phyloP scores from a whole-genome alignment of 2,888 invertebrate genomes.

The Sepioteuthis lessoniana region DNA sequence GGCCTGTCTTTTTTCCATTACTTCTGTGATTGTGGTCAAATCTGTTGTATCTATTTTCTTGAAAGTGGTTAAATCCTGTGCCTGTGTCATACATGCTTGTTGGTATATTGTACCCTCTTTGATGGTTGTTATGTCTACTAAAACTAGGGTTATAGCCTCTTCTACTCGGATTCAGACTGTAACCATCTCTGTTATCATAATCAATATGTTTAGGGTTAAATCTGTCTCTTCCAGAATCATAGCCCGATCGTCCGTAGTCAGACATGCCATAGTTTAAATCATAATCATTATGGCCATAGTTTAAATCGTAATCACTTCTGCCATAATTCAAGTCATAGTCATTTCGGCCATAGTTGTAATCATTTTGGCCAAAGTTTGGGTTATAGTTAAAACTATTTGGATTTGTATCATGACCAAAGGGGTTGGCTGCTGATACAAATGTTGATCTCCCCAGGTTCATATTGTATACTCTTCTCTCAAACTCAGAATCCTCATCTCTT shows the following conservation, averaged over 20 bases:
- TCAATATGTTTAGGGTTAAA: background rate
- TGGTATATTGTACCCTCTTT: background rate
- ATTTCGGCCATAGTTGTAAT: background rate
- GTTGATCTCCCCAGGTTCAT: background rate
- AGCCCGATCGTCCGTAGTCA: background rate
- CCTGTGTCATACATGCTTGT: background rate
- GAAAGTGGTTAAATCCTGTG: background rate
- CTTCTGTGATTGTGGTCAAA: background rate
- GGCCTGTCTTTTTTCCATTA: background rate
- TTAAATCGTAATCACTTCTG: background rate
- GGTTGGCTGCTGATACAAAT: background rate
- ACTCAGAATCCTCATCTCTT: background rate
- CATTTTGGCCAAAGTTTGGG: background rate
- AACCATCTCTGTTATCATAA: background rate
- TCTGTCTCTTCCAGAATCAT: background rate
- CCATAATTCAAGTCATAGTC: background rate
- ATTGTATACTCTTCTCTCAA: background rate
- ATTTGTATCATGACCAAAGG: background rate
- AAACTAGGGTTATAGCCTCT: background rate
- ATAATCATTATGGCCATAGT: background rate
- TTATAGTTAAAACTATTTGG: background rate
- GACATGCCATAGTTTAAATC: too few species aligned
- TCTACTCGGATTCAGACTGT: background rate
- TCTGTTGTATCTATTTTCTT: background rate
- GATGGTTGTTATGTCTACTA: background rate